Evolutionary conservation across 1,140 invertebrate genomes (phyloP).

Genomic region (Eueides isabella): DNA sequence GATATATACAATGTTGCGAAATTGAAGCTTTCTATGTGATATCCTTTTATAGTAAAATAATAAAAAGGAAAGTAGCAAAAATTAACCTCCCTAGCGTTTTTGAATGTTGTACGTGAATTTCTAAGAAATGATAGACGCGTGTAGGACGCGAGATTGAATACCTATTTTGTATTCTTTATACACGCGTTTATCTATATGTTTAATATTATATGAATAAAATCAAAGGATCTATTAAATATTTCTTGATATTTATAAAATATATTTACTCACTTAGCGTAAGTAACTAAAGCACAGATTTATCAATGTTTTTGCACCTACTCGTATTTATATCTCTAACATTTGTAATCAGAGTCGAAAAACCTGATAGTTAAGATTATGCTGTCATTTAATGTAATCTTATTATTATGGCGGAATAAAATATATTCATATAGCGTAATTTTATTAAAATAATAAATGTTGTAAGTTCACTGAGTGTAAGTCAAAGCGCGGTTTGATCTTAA

Average conservation of each 20-base stretch:
- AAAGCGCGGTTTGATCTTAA: constrained; percentile 22
- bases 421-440: constrained; percentile 26
- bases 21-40: constrained; percentile 51
- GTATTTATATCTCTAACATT: constrained; percentile 17
- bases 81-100: constrained; percentile 32
- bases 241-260: constrained; percentile 35
- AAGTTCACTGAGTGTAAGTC: constrained; percentile 17
- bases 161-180: constrained; percentile 63
- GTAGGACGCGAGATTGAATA: constrained; percentile 74
- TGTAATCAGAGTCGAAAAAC: constrained; percentile 62
- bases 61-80: constrained; percentile 25
- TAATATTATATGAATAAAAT: constrained; percentile 36
- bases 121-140: constrained; percentile 58
- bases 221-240: constrained; percentile 6
- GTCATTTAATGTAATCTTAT: constrained; percentile 18
- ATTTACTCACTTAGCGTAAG: constrained; percentile 37
- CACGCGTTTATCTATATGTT: constrained; percentile 60
- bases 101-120: constrained; percentile 33
- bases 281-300: constrained; percentile 34
- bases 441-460: constrained; percentile 31
- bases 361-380: constrained; percentile 62
- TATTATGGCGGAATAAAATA: constrained; percentile 27
- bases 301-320: constrained; percentile 37
- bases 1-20: constrained; percentile 51
- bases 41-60: constrained; percentile 34